Base-by-base conservation (phyloP, 2,888 invertebrate genomes). In the Temnothorax ravouxi region DNA sequence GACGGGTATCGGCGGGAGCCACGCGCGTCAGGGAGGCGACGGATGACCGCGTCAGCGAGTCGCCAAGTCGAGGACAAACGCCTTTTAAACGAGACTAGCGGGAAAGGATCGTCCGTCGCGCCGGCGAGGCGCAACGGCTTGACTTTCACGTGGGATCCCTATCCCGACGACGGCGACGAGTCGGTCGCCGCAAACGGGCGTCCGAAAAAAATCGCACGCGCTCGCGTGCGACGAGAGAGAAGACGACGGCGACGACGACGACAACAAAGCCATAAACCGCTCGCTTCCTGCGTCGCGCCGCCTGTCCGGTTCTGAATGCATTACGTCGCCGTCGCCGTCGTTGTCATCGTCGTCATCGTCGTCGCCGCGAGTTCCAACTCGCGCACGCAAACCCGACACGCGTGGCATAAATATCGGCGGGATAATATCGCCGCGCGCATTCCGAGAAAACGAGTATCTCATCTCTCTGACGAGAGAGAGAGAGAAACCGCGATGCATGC, bases 11-110 rank as follows among this genome's bases (percentile, higher is more conserved):
- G 76, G 25, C 67, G 54, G 29, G 44, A 13, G 66, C 18, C 52
- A n/a, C 77, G 84, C 85, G 76, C 86, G 87, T 85, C 86, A 66
- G 61, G 66, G 61, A 75, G 83, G 83, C 84, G 88, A 88, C 89
- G 81, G 83, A 85, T 84, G 82, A 85, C 85, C 88, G 86, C 89
- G 85, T 86, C 87, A 89, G 86, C 44, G 82, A 84, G 77, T 81
- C 87, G 86, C 88, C 87, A 86, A 75, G 69, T 83, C 83, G 84
- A 87, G 83, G 85, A 87, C 83, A 74, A 72, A 59, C 79, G 80
- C 66, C 86, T 79, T 76, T 83, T 80, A 86, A 86, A 86, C 83
- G 85, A 85, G 83, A 83, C 82, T 56, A 82, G 84, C 85, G 84
- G 52, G 85, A 86, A 85, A 88, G 88, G 84, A 88, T 83, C 67